A percentile compares a stretch with the other conserved stretches of the same genome.
Conservation (phyloP, 2,113 vertebrate species). For the Corvus cornix region DNA sequence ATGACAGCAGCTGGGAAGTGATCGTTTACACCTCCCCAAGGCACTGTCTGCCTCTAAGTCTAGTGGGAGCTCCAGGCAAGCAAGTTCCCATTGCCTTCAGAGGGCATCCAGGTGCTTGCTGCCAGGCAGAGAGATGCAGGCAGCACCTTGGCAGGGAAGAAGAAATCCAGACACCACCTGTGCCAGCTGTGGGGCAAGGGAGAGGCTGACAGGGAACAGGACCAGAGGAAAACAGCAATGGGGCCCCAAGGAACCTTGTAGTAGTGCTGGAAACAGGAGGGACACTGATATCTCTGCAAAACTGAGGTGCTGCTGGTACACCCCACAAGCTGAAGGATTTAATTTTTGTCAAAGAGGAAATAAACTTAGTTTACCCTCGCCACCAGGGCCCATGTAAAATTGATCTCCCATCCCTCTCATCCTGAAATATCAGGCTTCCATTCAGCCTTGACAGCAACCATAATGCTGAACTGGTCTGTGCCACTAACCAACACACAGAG, state of each 20-base stretch:
- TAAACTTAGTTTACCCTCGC: neutral
- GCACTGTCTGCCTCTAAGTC: fast-evolving
- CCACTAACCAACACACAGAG: neutral
- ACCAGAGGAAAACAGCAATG: neutral
- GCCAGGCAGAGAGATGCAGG: neutral
- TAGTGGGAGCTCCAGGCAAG: neutral
- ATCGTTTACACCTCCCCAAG: neutral
- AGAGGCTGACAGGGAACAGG: neutral
- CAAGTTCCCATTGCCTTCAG: neutral
- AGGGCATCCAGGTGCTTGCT: neutral
- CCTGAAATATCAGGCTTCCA: neutral
- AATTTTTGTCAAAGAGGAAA: neutral
- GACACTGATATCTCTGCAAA: neutral
- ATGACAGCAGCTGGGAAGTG: neutral
- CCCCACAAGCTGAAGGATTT: neutral
- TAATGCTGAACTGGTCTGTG: neutral
- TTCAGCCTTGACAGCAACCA: neutral
- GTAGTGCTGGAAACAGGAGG: neutral
- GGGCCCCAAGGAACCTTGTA: fast-evolving
- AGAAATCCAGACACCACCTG: neutral
- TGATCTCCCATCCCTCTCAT: neutral
- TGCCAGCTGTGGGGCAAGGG: neutral
- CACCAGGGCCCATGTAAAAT: neutral
- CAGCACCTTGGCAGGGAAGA: neutral
- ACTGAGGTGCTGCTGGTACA: neutral